A percentile compares a stretch with the other conserved stretches of the same genome.
Conservation (phyloP, 2,888 invertebrate genomes). For the Drosophila falleni region DNA sequence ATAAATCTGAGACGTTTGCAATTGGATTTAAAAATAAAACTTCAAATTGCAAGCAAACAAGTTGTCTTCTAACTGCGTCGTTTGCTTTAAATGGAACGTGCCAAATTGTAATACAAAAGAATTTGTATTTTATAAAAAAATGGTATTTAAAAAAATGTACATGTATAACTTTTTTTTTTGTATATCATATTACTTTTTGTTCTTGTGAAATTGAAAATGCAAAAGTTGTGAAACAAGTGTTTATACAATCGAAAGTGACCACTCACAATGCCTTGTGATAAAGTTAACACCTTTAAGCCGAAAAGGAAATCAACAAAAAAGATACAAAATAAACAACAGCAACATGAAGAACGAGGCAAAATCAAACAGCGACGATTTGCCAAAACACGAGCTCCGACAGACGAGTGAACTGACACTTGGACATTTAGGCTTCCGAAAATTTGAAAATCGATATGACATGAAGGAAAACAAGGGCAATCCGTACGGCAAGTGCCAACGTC, state of each 20-base stretch:
- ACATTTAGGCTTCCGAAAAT: constrained; percentile 58
- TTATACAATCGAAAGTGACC: constrained; percentile 61
- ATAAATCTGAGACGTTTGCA: background rate
- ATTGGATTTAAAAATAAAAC: background rate
- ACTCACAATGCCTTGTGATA: constrained; percentile 56
- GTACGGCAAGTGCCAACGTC: constrained; percentile 52
- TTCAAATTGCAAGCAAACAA: background rate
- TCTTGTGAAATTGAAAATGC: constrained; percentile 50
- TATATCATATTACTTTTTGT: constrained; percentile 69
- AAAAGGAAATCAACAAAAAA: constrained; percentile 55
- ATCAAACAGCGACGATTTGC: constrained; percentile 51
- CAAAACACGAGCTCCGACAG: constrained; percentile 69
- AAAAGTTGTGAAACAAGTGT: constrained; percentile 65
- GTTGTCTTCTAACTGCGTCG: constrained; percentile 22
- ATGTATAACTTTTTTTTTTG: constrained; percentile 41
- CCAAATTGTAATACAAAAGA: constrained; percentile 41
- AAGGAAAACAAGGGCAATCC: constrained; percentile 66
- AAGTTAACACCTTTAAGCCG: constrained; percentile 80
- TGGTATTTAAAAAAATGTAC: constrained; percentile 62
- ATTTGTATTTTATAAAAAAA: constrained; percentile 39
- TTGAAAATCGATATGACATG: constrained; percentile 79
- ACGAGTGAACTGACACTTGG: constrained; percentile 70
- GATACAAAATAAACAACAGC: constrained; percentile 25
- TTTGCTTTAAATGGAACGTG: constrained; percentile 58
- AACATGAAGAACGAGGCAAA: constrained; percentile 4